These are phyloP conservation scores for Odontomachus brunneus DNA, from an alignment of 1,140 invertebrate genomes.

Conservation along the genomic window DNA sequence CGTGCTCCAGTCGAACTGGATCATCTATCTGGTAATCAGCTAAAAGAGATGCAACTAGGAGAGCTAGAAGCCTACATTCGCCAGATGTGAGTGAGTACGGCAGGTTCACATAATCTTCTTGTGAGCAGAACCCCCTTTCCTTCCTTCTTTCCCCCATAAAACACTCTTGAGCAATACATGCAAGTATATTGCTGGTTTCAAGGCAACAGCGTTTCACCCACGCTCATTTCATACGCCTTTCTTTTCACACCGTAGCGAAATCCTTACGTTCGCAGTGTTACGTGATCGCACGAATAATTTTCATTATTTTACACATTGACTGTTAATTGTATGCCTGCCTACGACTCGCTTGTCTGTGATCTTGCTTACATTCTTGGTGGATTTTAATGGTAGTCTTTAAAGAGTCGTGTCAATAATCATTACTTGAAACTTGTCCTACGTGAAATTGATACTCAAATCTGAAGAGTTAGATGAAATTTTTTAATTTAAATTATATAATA, in stretches of 20 bases:
- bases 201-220: constrained; percentile 54
- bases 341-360: too few relatives aligned
- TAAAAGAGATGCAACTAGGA: constrained; percentile 55
- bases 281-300: background rate
- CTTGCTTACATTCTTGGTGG: too few relatives aligned
- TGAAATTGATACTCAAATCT: too few relatives aligned
- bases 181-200: constrained; percentile 48
- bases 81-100: constrained; percentile 24
- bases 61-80: constrained; percentile 67
- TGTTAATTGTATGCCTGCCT: too few relatives aligned
- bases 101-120: constrained; percentile 48
- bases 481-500: too few relatives aligned
- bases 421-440: too few relatives aligned
- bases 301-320: too few relatives aligned
- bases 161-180: constrained; percentile 44
- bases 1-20: constrained; percentile 62
- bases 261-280: background rate
- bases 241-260: background rate
- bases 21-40: constrained; percentile 52
- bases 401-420: too few relatives aligned
- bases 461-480: too few relatives aligned
- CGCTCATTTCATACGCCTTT: constrained; percentile 3
- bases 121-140: background rate
- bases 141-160: constrained; percentile 14
- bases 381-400: too few relatives aligned